Conservation (phyloP, 92 coral and sea anemone species). For the Montipora capitata region DNA sequence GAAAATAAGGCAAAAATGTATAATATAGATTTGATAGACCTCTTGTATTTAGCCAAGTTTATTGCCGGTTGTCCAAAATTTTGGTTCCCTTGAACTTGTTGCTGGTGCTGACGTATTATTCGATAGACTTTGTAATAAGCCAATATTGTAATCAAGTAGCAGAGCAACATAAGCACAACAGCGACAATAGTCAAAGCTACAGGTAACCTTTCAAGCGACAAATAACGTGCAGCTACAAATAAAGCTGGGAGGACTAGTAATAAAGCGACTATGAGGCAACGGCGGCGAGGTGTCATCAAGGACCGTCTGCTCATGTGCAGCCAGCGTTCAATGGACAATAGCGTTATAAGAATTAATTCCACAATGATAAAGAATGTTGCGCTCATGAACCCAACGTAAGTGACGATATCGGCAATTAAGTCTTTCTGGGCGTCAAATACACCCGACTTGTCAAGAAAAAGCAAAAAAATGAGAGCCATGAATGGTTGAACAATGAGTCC, state of each 20-base stretch:
- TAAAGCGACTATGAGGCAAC: background rate
- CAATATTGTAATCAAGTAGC: background rate
- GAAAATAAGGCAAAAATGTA: background rate
- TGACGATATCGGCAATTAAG: no score
- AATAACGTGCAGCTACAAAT: background rate
- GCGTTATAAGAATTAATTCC: background rate
- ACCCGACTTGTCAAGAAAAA: background rate
- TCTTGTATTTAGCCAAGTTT: background rate
- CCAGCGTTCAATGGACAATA: constrained; percentile 10
- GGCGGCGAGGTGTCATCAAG: background rate
- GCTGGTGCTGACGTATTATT: constrained; percentile 9
- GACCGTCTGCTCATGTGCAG: constrained; percentile 1
- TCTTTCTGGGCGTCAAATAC: fast-evolving
- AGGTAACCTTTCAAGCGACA: no score
- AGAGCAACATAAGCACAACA: background rate
- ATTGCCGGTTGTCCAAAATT: background rate
- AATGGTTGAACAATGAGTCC: background rate
- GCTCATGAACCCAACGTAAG: no score
- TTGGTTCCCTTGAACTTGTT: constrained; percentile 14
- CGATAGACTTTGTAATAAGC: constrained; percentile 5
- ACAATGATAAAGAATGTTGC: no score
- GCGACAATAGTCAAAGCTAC: background rate
- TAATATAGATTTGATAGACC: no score
- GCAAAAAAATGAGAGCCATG: background rate
- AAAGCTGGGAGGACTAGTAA: background rate